Conservation (phyloP, 2,113 vertebrate species). For the Leuciscus idus region DNA sequence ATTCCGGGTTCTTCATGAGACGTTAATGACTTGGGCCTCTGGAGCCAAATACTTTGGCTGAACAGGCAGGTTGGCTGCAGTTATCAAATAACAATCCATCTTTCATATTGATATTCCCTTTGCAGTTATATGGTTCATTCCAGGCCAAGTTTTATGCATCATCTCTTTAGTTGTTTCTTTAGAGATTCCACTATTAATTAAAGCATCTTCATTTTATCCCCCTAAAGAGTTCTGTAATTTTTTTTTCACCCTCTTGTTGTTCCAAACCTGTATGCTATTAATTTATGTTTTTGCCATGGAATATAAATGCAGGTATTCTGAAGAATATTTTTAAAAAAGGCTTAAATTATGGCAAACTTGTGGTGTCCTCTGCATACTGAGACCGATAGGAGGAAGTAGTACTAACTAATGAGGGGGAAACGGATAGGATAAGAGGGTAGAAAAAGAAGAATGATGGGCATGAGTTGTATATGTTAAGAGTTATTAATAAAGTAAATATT, state of each 20-base stretch:
- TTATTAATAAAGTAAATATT: no score
- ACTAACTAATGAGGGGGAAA: no score
- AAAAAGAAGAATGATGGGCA: no score
- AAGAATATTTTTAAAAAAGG: neutral
- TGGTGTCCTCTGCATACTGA: no score
- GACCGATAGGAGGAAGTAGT: no score
- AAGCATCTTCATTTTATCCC: neutral
- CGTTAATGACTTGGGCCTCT: conserved; percentile 33
- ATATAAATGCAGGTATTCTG: neutral
- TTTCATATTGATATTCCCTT: conserved; percentile 29
- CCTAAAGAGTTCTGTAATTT: neutral
- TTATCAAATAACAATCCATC: conserved; percentile 38
- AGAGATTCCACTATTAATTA: neutral
- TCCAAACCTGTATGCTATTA: neutral
- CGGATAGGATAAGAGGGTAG: no score
- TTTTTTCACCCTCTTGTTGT: neutral
- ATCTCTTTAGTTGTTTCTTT: neutral
- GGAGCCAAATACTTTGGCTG: conserved; percentile 9
- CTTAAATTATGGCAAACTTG: no score
- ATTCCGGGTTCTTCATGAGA: conserved; percentile 16
- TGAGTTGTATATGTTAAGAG: no score
- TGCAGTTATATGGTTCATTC: conserved; percentile 25
- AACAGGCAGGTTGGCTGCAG: conserved; percentile 36
- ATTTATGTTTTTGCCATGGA: neutral
- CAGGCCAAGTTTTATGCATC: conserved; percentile 7